phyloP scores from a whole-genome alignment of 2,888 invertebrate genomes.

The Mycalesis mineus region DNA sequence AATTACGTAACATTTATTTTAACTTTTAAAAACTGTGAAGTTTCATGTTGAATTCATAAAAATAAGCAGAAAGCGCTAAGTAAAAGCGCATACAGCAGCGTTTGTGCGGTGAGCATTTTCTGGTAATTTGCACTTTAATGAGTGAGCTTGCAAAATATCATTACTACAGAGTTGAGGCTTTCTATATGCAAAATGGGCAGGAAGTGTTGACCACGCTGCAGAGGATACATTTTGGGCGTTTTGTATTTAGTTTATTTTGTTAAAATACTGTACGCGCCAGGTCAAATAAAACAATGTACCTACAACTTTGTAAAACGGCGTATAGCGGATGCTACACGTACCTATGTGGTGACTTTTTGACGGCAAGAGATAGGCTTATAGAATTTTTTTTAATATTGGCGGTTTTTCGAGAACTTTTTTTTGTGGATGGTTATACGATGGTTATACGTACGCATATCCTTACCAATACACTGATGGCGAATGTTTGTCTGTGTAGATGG shows the following conservation, averaged over 20 bases:
- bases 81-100: slow-evolving; percentile 4
- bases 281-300: too few species aligned
- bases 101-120: slow-evolving; percentile 8
- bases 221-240: background rate
- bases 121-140: slow-evolving; percentile 14
- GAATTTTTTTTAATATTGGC: too few species aligned
- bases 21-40: background rate
- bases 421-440: too few species aligned
- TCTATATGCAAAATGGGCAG: slow-evolving; percentile 16
- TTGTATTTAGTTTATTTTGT: background rate
- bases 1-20: background rate
- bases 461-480: too few species aligned
- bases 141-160: slow-evolving; percentile 5
- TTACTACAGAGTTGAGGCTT: slow-evolving; percentile 4
- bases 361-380: too few species aligned
- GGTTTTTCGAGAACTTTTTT: too few species aligned
- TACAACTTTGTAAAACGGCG: too few species aligned
- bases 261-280: background rate
- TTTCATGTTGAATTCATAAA: slow-evolving; percentile 2
- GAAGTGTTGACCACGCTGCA: slow-evolving; percentile 1
- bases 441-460: too few species aligned
- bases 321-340: too few species aligned
- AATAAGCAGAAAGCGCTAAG: background rate
- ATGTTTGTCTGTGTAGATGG: too few species aligned
- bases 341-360: too few species aligned